Conservation (phyloP, 2,888 invertebrate genomes). For the Hecatera dysodea region DNA sequence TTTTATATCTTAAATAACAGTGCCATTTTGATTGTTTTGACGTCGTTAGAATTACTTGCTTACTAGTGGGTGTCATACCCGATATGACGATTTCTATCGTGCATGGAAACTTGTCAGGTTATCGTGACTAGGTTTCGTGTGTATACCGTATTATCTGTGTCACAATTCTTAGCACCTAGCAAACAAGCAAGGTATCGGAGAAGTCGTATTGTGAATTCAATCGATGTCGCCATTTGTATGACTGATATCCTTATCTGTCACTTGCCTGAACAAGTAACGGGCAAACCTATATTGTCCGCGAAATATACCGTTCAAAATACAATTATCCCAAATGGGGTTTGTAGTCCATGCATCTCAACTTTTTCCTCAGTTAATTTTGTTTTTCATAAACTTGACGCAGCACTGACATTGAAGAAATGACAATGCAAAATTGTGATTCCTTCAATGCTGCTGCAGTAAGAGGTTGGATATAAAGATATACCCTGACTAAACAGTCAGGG, state of each 20-base stretch:
- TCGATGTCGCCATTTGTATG: conserved; percentile 79
- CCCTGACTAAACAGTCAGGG: too few relatives aligned
- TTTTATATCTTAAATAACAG: conserved; percentile 64
- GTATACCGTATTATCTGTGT: conserved; percentile 47
- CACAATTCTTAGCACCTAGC: conserved; percentile 56
- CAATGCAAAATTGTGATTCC: conserved; percentile 30
- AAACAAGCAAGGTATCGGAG: conserved; percentile 49
- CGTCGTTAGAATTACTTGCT: conserved; percentile 40
- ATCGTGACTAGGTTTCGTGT: conserved; percentile 32
- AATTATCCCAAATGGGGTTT: conserved; percentile 84
- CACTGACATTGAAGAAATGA: too few relatives aligned
- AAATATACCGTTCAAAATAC: conserved; percentile 84
- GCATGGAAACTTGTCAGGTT: conserved; percentile 36
- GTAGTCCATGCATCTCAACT: conserved; percentile 70
- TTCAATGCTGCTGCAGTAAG: conserved; percentile 18
- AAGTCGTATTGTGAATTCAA: conserved; percentile 81
- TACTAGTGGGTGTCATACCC: conserved; percentile 18
- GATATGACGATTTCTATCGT: conserved; percentile 47
- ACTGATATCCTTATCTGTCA: conserved; percentile 85
- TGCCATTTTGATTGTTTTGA: conserved; percentile 51
- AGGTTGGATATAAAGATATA: neutral
- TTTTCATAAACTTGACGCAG: conserved; percentile 18
- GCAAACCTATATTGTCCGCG: conserved; percentile 78
- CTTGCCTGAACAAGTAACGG: conserved; percentile 84
- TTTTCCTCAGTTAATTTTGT: conserved; percentile 18